Percentiles rank a stretch among this genome's conserved stretches.
Evolutionary conservation across 2,888 invertebrate genomes (phyloP).

Genomic region (Hypena proboscidalis): DNA sequence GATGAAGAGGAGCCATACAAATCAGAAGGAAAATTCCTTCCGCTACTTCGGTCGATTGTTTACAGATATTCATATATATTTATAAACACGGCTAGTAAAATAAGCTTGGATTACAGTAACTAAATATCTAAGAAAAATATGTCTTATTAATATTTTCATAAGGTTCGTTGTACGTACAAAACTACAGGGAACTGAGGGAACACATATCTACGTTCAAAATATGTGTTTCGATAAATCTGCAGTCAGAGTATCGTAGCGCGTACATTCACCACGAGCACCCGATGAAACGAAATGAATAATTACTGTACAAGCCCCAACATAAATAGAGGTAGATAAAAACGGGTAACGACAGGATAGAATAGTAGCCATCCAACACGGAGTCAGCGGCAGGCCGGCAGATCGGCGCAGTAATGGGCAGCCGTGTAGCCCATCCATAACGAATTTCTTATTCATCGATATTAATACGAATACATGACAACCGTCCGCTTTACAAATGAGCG

Average conservation of each 20-base stretch:
- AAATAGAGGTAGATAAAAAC: constrained; percentile 72
- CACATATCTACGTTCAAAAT: constrained; percentile 40
- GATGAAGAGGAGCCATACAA: too few relatives aligned
- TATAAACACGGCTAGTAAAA: too few relatives aligned
- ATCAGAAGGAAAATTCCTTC: too few relatives aligned
- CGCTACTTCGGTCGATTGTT: too few relatives aligned
- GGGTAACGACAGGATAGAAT: constrained; percentile 67
- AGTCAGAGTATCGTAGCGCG: constrained; percentile 41
- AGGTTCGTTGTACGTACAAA: constrained; percentile 37
- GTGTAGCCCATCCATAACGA: constrained; percentile 83
- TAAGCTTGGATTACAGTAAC: too few relatives aligned
- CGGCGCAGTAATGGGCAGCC: constrained; percentile 73
- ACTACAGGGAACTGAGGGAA: constrained; percentile 24
- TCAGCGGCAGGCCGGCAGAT: constrained; percentile 63
- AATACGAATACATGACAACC: constrained; percentile 82
- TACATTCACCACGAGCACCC: constrained; percentile 44
- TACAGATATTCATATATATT: too few relatives aligned
- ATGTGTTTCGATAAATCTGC: constrained; percentile 52
- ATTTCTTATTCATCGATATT: constrained; percentile 85
- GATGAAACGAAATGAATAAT: constrained; percentile 51
- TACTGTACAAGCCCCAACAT: constrained; percentile 63
- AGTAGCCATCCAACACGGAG: constrained; percentile 67
- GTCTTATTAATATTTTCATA: constrained; percentile 36
- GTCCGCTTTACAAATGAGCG: constrained; percentile 80
- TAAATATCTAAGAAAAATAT: constrained; percentile 30